Evolutionary conservation across 2,113 vertebrate genomes (phyloP).

Genomic region (Serilophus lunatus): DNA sequence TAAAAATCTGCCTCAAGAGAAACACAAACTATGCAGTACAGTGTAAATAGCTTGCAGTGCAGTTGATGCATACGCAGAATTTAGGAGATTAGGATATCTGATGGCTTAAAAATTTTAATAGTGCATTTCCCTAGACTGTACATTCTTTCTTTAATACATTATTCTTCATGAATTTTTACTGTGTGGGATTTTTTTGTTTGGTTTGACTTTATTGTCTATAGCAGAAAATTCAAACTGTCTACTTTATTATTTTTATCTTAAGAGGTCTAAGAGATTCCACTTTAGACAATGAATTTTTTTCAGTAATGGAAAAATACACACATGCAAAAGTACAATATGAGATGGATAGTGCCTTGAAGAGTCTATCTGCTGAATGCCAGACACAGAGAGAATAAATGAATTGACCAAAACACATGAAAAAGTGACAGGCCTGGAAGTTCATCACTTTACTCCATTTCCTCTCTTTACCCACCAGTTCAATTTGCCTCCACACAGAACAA

Average conservation of each 20-base stretch:
- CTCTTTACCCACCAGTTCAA: not conserved
- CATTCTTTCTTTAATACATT: not conserved
- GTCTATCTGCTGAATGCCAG: not conserved
- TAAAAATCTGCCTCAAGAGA: not conserved
- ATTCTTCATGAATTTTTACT: not conserved
- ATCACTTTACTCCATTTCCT: not conserved
- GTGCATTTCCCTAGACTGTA: not conserved
- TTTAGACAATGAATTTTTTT: not conserved
- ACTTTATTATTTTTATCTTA: not conserved
- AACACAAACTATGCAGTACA: not conserved
- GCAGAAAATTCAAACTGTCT: not conserved
- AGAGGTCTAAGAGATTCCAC: not conserved
- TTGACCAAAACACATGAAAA: not conserved
- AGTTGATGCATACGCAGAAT: not conserved
- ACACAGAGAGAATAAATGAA: not conserved
- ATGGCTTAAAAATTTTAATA: not conserved
- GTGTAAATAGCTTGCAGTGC: not conserved
- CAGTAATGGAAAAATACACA: not conserved
- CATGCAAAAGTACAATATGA: not conserved
- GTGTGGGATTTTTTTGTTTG: not conserved
- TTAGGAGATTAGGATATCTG: not conserved
- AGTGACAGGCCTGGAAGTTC: fast-evolving
- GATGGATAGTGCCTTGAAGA: not conserved
- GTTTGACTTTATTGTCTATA: not conserved
- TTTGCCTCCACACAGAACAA: not conserved